Evolutionary conservation across 2,888 invertebrate species (phyloP), one percentile per base, ranked within the genome.

Genomic region (Agriopis aurantiaria): DNA sequence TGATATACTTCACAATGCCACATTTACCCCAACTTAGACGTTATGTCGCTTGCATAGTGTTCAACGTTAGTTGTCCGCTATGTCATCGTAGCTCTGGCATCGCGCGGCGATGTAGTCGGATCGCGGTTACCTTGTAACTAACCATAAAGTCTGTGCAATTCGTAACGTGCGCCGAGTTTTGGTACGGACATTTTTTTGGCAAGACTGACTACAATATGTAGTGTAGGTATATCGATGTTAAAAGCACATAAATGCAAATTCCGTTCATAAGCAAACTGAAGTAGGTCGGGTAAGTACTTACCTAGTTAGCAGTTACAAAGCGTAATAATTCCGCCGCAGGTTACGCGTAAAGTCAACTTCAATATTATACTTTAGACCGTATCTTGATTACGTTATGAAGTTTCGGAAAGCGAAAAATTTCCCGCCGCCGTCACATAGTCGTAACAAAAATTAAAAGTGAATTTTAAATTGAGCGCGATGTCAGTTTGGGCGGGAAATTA

Each of bases 401-500:
- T 77, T 76, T 66, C 33, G 43, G 51, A 73, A 73, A 75, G 65
- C 73, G 63, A 73, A 77, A 74, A 77, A 75, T 68, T 66, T 59
- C 52, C 49, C 43, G 43, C n/a, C 48, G 57, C 72, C 65, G 55
- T 65, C 68, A 72, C 70, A 71, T 65, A 55, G 67, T 46, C 73
- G 72, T 75, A 73, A 74, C 75, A 69, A 75, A 76, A 74, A 75
- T 76, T 76, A 78, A 87, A 71, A 88, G 87, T 86, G 84, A 85
- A 88, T 85, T 75, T 86, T 73, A 79, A 88, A 89, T 85, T 85
- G 82, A 83, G 85, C 82, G 80, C 84, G 84, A 83, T 85, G 89
- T 87, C 87, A 86, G 85, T 89, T 88, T 89, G 82, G 86, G 86
- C 83, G 84, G 81, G 84, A 88, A 89, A 91, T 91, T 91, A 91